Percentiles rank a stretch among this genome's conserved stretches.
These are phyloP conservation scores for Clamator glandarius DNA, from an alignment of 2,797 vertebrate species.

Conservation along the genomic window DNA sequence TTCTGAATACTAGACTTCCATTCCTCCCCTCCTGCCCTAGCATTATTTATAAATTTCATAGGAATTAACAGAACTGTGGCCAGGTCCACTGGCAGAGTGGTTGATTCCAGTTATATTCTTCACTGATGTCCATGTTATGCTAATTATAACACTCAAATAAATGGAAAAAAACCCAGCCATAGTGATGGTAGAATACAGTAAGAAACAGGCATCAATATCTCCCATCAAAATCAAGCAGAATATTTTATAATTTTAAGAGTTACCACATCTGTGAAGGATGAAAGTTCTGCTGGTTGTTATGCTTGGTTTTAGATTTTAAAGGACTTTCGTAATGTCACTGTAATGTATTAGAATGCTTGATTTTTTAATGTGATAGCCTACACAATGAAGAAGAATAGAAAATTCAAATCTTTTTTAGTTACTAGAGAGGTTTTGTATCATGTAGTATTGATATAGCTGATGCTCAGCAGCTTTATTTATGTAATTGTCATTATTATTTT, in stretches of 20 bases:
- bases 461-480: constrained; percentile 55
- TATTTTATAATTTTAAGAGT: background rate
- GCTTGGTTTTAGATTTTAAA: background rate
- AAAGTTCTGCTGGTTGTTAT: background rate
- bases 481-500: constrained; percentile 34
- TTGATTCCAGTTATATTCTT: background rate
- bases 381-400: constrained; percentile 60
- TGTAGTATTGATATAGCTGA: constrained; percentile 20
- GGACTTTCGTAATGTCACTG: background rate
- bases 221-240: background rate
- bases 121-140: background rate
- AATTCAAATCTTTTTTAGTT: constrained; percentile 24
- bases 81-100: background rate
- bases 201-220: background rate
- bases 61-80: background rate
- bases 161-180: background rate
- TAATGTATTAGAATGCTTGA: background rate
- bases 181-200: background rate
- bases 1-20: background rate
- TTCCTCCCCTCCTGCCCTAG: rapidly evolving
- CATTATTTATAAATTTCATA: background rate
- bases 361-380: constrained; percentile 42
- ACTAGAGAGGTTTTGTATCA: constrained; percentile 32
- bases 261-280: background rate
- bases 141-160: background rate